Conservation (phyloP, 2,797 vertebrate species). For the Amblyraja radiata region DNA sequence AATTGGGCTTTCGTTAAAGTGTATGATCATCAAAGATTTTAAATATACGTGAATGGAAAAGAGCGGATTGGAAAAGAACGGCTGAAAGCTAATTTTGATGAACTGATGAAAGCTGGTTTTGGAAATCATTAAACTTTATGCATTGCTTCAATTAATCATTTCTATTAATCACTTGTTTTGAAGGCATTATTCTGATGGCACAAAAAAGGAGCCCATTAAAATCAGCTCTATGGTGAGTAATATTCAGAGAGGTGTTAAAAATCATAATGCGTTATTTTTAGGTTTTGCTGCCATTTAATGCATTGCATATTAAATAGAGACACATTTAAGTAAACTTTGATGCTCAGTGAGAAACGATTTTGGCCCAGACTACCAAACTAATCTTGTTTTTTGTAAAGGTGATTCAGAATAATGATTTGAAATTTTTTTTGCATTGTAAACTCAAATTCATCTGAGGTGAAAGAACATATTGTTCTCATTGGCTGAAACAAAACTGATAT, state of each 20-base stretch:
- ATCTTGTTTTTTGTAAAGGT: not conserved
- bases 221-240: slow-evolving; percentile 87
- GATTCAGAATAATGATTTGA: not conserved
- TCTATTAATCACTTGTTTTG: slow-evolving; percentile 43
- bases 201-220: slow-evolving; percentile 91
- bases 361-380: not conserved
- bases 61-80: not conserved
- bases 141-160: not conserved
- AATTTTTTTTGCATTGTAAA: not conserved
- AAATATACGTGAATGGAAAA: not conserved
- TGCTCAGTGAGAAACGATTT: not conserved
- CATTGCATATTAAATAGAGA: not conserved
- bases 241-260: not conserved
- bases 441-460: not conserved
- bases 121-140: not conserved
- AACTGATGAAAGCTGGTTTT: not conserved
- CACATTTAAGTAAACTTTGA: not conserved
- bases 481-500: not conserved
- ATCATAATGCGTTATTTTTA: not conserved
- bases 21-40: not conserved
- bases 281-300: not conserved
- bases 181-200: slow-evolving; percentile 88
- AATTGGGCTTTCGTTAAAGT: not conserved
- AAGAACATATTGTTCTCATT: not conserved
- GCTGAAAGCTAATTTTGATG: not conserved